Evolutionary conservation across 2,888 invertebrate genomes (phyloP), one percentile per base, ranked within the genome.

Genomic region (Epistrophe grossulariae): DNA sequence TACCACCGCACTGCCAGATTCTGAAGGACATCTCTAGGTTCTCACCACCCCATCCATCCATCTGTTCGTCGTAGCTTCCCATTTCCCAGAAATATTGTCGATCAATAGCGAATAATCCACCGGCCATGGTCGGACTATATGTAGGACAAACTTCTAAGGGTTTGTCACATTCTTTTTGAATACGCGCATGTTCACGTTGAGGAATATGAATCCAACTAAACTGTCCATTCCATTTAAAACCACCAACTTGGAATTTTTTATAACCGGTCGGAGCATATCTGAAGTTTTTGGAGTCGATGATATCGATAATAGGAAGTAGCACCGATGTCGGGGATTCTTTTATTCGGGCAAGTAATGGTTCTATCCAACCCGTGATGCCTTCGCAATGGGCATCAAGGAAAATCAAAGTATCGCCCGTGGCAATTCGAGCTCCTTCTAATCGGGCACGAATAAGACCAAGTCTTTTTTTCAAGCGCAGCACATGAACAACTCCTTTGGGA

Each of bases 41-140:
- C 94, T 99, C 99, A 0, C 98, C 98, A 55, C 98, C 98, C 98
- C 98, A 98, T 88, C 98, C 97, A 88, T 98, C 98, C 99, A 99
- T 99, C 93, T 92, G 97, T 89, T 97, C 96, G 92, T 99, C 99
- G 92, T 99, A 99, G 5, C 97, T 97, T n/a, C 98, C 98, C 87
- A 97, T 93, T 93, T 99, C 97, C 97, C 98, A 99, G 94, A 98
- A 99, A 93, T 98, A 99, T 72, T 96, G 95, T 72, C 98, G 94
- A 89, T 97, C 96, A 72, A 98, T 98, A 0, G 99, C 99, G 93
- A 99, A 98, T 80, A 99, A 93, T 0, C 99, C 99, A 0, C 99
- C 99, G n/a, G 99, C 99, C 99, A 99, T 99, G 0, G 99, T 99
- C 0, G 99, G 99, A 0, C 98, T 97, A 90, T 94, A 91, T 31